Evolutionary conservation across 2,797 vertebrate genomes (phyloP), one percentile per base, ranked within the genome.

Genomic region (Tragelaphus eurycerus): DNA sequence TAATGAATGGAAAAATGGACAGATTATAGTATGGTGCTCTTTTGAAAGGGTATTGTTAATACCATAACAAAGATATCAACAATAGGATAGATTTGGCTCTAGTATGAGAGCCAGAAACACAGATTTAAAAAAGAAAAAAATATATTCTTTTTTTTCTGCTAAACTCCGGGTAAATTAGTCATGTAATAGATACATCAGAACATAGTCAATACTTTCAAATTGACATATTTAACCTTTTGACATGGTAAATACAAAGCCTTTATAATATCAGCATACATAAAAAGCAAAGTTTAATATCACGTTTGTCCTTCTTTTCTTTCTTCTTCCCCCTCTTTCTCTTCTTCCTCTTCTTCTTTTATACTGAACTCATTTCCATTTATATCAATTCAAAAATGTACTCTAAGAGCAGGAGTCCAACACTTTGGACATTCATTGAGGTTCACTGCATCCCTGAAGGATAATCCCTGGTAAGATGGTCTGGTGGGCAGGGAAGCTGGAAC

Each of bases 1-100:
- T 93, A 95, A 76, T 96, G 67, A 97, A 89, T 95, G 67, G 38
- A 59, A 82, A 93, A 95, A 95, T 86, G 60, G 6, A 76, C 7
- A 85, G 59, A 59, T 50, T 71, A 57, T 43, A 90, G 15, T 62
- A 78, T 43, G 31, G 17, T 90, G 55, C 17, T 95, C 54, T 85
- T 93, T 50, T 90, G 48, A 81, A 88, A 90, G 29, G 15, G 25
- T n/a, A 52, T 90, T 52, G 48, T 17, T 89, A 12, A 38, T 86
- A 43, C 17, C 25, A 6, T 38, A 31, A 92, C 78, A 79, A 88
- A 76, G 19, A 38, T 25, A 67, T 67, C 74, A 89, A 87, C 59
- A 95, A 76, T 11, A 93, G 17, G 76, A 82, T n/a, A 89, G 74
- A 54, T 89, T 60, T 93, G 16, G 55, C 31, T 48, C 48, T 48